These are phyloP conservation scores for Protonibea diacanthus DNA, from an alignment of 2,797 vertebrate genomes.

Conservation along the genomic window DNA sequence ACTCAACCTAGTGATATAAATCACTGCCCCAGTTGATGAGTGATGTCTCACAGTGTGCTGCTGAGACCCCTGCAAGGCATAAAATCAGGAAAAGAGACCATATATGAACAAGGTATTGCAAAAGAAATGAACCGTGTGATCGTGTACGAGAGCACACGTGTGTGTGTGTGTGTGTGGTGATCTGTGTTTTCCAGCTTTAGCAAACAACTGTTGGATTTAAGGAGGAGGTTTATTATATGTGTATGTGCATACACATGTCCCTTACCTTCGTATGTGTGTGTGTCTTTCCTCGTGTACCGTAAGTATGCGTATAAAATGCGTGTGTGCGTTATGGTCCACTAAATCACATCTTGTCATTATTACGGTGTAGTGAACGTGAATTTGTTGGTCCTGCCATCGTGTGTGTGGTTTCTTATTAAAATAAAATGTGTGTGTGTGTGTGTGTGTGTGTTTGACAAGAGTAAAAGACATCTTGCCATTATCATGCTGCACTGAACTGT, in stretches of 20 bases:
- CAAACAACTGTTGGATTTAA: neutral
- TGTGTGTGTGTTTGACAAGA: constrained; percentile 30
- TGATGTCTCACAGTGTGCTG: constrained; percentile 17
- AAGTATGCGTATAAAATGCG: neutral
- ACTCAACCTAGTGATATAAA: constrained; percentile 25
- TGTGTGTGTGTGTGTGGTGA: neutral
- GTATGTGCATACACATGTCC: neutral
- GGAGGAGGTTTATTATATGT: neutral
- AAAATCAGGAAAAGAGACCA: constrained; percentile 26
- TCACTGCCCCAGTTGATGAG: constrained; percentile 32
- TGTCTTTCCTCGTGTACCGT: neutral
- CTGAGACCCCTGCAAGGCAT: constrained; percentile 35
- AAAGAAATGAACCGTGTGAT: constrained; percentile 37
- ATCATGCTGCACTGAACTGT: constrained; percentile 64
- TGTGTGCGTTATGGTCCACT: constrained; percentile 21
- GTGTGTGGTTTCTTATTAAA: constrained; percentile 12
- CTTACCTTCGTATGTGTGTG: no score
- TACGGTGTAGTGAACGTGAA: constrained; percentile 20
- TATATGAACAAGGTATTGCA: constrained; percentile 22
- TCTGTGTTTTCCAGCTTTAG: neutral
- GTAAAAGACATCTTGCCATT: constrained; percentile 64
- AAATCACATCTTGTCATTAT: constrained; percentile 29
- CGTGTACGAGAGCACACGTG: neutral
- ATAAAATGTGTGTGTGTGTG: constrained; percentile 10
- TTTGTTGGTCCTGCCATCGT: constrained; percentile 2